phyloP scores from a whole-genome alignment of 1,140 invertebrate species.

The Camponotus vicinus region DNA sequence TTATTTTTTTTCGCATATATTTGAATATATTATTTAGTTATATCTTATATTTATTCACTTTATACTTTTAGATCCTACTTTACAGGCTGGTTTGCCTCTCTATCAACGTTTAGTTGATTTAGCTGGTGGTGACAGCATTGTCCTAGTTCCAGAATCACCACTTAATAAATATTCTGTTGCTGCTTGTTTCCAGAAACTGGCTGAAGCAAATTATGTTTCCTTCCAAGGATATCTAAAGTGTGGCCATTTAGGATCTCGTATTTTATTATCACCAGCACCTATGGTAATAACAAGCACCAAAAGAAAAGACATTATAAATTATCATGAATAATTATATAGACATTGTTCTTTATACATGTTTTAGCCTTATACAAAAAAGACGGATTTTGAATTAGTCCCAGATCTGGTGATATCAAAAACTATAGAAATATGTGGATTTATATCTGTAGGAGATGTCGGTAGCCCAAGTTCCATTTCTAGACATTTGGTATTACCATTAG shows the following conservation, averaged over 20 bases:
- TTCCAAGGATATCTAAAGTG: constrained; percentile 92
- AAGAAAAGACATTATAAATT: not conserved
- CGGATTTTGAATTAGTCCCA: constrained; percentile 89
- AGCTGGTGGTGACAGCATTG: constrained; percentile 89
- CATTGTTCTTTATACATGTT: constrained; percentile 68
- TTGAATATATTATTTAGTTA: constrained; percentile 25
- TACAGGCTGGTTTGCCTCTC: constrained; percentile 78
- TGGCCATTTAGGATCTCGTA: constrained; percentile 91
- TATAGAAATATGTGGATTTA: constrained; percentile 93
- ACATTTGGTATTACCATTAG: constrained; percentile 94
- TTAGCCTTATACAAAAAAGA: constrained; percentile 88
- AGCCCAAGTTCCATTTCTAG: constrained; percentile 97
- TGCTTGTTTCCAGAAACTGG: constrained; percentile 90
- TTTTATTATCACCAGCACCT: constrained; percentile 93
- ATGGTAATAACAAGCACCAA: constrained; percentile 83
- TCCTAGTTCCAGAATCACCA: constrained; percentile 88
- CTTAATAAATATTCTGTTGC: constrained; percentile 88
- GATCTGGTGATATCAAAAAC: constrained; percentile 88
- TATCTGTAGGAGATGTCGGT: constrained; percentile 94
- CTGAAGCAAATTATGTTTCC: constrained; percentile 92
- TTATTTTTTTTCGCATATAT: constrained; percentile 30
- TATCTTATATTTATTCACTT: not conserved
- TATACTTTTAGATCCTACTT: constrained; percentile 76
- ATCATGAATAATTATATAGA: not conserved
- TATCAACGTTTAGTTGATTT: constrained; percentile 87